A percentile compares a stretch with the other conserved stretches of the same genome.
phyloP scores from a whole-genome alignment of 2,888 invertebrate species.

The Lucinisca nassula region DNA sequence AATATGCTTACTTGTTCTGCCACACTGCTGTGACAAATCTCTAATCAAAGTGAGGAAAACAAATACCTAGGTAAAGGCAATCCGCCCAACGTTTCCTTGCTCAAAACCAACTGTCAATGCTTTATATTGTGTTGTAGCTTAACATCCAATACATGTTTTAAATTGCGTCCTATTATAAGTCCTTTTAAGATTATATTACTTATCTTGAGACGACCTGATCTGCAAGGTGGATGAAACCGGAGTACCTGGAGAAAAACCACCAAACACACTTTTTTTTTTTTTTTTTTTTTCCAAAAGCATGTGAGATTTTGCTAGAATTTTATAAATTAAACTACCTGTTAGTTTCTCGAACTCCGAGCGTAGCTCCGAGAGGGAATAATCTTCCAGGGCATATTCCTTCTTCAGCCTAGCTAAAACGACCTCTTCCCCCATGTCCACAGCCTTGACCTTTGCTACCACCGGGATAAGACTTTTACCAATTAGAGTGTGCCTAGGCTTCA shows the following conservation, averaged over 20 bases:
- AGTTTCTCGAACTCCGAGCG: conserved; percentile 9
- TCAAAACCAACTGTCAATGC: no score
- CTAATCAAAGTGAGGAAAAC: no score
- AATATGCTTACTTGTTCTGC: no score
- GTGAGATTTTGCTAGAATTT: background rate
- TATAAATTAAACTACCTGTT: background rate
- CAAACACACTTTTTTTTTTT: no score
- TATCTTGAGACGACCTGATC: background rate
- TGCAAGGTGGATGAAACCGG: background rate
- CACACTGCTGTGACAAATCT: no score
- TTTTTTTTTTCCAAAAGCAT: no score
- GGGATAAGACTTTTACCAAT: conserved; percentile 28
- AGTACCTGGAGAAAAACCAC: no score
- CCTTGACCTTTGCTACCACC: conserved; percentile 17
- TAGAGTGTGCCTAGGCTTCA: conserved; percentile 23
- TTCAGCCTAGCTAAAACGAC: conserved; percentile 26
- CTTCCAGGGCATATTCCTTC: conserved; percentile 23
- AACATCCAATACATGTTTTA: no score
- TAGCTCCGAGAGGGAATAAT: conserved; percentile 14
- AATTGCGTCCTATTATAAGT: no score
- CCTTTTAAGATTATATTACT: background rate
- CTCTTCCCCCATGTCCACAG: background rate
- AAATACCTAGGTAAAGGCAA: no score
- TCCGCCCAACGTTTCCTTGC: no score
- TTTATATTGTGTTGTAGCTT: no score